A percentile compares a stretch with the other conserved stretches of the same genome.
These are phyloP conservation scores for Nothobranchius furzeri DNA, from an alignment of 2,113 vertebrate genomes.

Conservation along the genomic window DNA sequence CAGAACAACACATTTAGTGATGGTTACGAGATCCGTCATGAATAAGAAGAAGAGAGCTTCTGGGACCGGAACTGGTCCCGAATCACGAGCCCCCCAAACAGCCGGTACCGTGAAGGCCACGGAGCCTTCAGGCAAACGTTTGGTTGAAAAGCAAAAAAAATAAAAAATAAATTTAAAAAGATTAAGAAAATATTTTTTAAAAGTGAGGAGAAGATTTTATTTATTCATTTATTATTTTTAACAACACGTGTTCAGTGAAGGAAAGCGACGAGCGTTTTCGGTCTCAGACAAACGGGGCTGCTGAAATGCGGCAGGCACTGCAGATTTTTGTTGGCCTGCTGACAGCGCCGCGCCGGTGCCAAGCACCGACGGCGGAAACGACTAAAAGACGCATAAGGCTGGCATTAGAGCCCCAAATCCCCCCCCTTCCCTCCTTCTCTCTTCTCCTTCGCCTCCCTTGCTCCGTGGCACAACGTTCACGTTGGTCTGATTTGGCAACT, in stretches of 20 bases:
- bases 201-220: neutral
- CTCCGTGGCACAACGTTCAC: constrained; percentile 70
- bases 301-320: constrained; percentile 94
- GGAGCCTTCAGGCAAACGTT: constrained; percentile 19
- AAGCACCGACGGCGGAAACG: constrained; percentile 94
- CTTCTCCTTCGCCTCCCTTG: constrained; percentile 65
- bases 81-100: constrained; percentile 54
- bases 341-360: constrained; percentile 89
- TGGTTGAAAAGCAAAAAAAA: neutral
- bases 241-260: constrained; percentile 18
- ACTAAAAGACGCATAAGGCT: constrained; percentile 92
- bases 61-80: constrained; percentile 30
- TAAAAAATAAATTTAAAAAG: neutral
- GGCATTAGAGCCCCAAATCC: constrained; percentile 89
- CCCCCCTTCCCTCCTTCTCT: constrained; percentile 61
- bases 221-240: neutral
- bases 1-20: too few species aligned
- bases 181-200: too few species aligned
- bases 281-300: constrained; percentile 60
- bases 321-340: constrained; percentile 94
- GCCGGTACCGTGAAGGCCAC: constrained; percentile 23
- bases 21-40: too few species aligned
- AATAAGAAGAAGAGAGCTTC: too few species aligned
- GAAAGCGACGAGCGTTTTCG: constrained; percentile 5
- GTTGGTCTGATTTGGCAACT: constrained; percentile 69